Base-by-base conservation (phyloP, 2,888 invertebrate genomes). In the Xanthorhoe spadicearia region DNA sequence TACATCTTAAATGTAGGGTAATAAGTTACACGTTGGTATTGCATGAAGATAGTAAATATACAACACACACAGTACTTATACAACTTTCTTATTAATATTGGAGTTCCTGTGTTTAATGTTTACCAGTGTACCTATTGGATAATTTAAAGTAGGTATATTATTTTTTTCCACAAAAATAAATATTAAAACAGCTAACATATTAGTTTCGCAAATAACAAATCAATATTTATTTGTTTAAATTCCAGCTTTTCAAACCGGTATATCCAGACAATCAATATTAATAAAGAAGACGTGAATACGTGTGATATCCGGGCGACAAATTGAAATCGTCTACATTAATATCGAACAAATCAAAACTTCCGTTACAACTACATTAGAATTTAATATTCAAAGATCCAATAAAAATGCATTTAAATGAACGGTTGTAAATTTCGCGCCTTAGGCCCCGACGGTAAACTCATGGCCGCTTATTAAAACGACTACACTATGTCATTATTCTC, bases 401-500 rank as follows among this genome's bases (percentile, higher is more conserved):
- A 80, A 84, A 83, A 86, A 84, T 83, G 83, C 84, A 84, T 83
- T 82, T 82, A 85, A 83, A 87, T 84, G 82, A 85, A 87, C 85
- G 79, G 81, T 82, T 88, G 86, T 88, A 82, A 85, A 89, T 83
- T 85, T 83, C 74, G 78, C 81, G 89, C 90, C 90, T 74, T 66
- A 74, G 88, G 91, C 89, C 72, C 74, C 74, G 79, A 78, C 81
- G 75, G 80, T 78, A 80, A 82, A 81, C 78, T 79, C 77, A 48
- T 74, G 83, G 56, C 78, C 79, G 79, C 88, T 91, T 90, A 91
- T 92, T 91, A 91, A 90, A 91, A 88, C 83, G 79, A 86, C 88
- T 83, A 84, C 81, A 86, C 88, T 90, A 83, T 92, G 92, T 91
- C 90, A 92, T 92, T 92, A 92, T 86, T 87, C 81, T 85, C 79